A percentile compares a stretch with the other conserved stretches of the same genome.
These are phyloP conservation scores for Ridgeia piscesae DNA, from an alignment of 1,140 invertebrate genomes.

Conservation along the genomic window DNA sequence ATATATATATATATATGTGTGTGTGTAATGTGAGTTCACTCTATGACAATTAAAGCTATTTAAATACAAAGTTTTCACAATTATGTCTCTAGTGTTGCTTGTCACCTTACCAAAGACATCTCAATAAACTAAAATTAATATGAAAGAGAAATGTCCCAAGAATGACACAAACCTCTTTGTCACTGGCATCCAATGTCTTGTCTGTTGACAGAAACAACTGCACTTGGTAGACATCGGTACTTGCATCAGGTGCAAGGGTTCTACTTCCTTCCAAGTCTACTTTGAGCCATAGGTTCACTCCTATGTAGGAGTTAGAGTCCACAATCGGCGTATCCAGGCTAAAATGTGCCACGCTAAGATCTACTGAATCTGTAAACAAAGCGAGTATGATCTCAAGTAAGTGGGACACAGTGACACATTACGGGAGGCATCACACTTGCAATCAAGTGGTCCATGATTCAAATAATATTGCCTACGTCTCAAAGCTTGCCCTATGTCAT, in stretches of 20 bases:
- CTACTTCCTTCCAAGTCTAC: not conserved
- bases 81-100: no score
- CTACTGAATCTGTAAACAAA: not conserved
- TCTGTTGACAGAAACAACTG: conserved; percentile 1
- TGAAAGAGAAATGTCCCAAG: not conserved
- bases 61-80: no score
- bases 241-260: not conserved
- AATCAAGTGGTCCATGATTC: not conserved
- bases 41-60: no score
- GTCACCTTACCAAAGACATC: not conserved
- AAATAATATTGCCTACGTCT: not conserved
- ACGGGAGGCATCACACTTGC: not conserved
- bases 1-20: no score
- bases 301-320: not conserved
- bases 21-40: no score
- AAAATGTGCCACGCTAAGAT: not conserved
- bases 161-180: not conserved
- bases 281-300: not conserved
- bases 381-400: not conserved
- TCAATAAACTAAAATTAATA: not conserved
- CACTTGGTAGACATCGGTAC: not conserved
- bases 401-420: not conserved
- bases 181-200: not conserved
- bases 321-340: not conserved
- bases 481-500: not conserved